Evolutionary conservation across 2,113 vertebrate species (phyloP), one percentile per base, ranked within the genome.

Genomic region (Oncorhynchus clarkii): DNA sequence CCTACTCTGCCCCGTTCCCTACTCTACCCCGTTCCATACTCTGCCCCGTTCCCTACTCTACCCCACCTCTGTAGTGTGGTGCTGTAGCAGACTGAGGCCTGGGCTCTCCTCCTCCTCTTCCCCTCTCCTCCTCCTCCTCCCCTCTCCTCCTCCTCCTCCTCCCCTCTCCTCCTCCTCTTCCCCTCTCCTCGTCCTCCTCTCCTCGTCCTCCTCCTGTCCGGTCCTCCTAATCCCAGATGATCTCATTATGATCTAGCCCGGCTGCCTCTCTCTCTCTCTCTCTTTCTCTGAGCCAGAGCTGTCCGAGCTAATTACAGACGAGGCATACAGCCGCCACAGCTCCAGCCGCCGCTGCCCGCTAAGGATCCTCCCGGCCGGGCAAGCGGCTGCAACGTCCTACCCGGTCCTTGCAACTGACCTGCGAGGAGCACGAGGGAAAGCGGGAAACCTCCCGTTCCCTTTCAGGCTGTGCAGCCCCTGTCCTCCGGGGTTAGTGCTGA

Each of bases 181-280:
- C 24, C 24, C 24, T 26, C 24, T 26, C 24, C 24, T 26, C 24
- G 1, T 26, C 24, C 24, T 11, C 84, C 84, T 80, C 81, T 75
- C 82, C 77, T 86, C 67, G n/a, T 85, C 87, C 81, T 80, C 91
- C 94, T 93, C 95, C 94, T 96, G 96, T 96, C 95, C 96, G 98
- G 97, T 98, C 97, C 97, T 98, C 95, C 97, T 98, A 99, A 99
- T 99, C 97, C 97, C 97, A 98, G 95, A 94, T 98, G 97, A 98
- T 96, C 97, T 98, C 97, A 99, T 99, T 99, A 99, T 96, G 95
- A 96, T 97, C 31, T 96, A 96, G 97, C 96, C 97, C 93, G 95
- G 93, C 96, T 97, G 96, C 97, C 95, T 93, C 20, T 8, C 93
- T 95, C 29, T 29, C 27, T 29, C 31, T 31, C 31, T 6, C 95